Evolutionary conservation across 2,888 invertebrate species (phyloP).

Genomic region (Syrista parreyssii): DNA sequence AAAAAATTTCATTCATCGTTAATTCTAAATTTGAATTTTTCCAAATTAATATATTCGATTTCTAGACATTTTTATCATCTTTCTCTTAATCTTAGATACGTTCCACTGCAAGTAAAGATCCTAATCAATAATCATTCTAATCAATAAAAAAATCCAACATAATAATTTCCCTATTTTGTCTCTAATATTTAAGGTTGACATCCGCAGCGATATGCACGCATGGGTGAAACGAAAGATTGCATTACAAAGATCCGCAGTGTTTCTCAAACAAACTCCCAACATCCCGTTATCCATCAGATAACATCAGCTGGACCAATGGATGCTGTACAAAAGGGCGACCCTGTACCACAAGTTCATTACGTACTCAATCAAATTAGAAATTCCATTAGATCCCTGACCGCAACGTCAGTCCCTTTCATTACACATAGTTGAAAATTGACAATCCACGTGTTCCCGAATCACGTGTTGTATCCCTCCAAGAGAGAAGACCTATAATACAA

Average conservation of each 20-base stretch:
- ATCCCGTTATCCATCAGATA: neutral
- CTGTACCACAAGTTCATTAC: neutral
- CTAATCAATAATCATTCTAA: neutral
- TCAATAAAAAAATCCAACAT: neutral
- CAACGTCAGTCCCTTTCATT: neutral
- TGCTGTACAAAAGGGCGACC: neutral
- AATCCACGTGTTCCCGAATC: neutral
- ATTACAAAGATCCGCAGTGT: neutral
- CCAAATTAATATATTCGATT: too few species aligned
- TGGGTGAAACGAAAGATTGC: slow-evolving; percentile 19
- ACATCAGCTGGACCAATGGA: neutral
- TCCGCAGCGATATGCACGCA: slow-evolving; percentile 22
- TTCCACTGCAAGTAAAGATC: too few species aligned
- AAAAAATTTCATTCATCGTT: too few species aligned
- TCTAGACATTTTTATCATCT: too few species aligned
- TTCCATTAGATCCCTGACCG: neutral
- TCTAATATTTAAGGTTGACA: slow-evolving; percentile 31
- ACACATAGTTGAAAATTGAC: neutral
- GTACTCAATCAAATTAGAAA: neutral
- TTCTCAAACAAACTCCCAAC: neutral
- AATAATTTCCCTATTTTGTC: slow-evolving; percentile 32
- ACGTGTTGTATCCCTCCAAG: neutral
- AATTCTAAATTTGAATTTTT: too few species aligned
- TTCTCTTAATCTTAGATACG: too few species aligned
- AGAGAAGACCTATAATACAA: neutral